Evolutionary conservation across 2,888 invertebrate genomes (phyloP).

Genomic region (Seladonia tumulorum): DNA sequence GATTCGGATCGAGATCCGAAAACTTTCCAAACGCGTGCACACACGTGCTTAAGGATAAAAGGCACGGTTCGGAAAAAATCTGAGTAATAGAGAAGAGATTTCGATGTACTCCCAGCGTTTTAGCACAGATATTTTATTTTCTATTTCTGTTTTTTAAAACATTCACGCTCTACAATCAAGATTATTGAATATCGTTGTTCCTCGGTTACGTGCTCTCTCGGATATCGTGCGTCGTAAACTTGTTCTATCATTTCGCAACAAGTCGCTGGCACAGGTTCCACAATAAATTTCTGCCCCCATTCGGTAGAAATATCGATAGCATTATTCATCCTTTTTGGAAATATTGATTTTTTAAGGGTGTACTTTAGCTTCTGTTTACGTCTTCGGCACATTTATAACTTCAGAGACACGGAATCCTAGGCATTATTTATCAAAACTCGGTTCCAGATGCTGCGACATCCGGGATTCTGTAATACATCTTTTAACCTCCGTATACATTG

Average conservation of each 20-base stretch:
- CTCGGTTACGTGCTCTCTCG: not conserved
- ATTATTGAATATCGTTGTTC: not conserved
- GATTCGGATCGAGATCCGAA: not conserved
- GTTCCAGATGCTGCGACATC: not conserved
- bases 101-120: not conserved
- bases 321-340: not conserved
- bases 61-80: not conserved
- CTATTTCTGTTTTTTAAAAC: not conserved
- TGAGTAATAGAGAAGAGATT: not conserved
- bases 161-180: not conserved
- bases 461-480: not conserved
- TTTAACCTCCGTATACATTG: not conserved
- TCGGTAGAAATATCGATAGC: not conserved
- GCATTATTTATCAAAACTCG: not conserved
- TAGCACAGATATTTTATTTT: not conserved
- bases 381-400: not conserved
- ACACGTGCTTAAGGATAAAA: not conserved
- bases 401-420: not conserved
- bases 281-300: not conserved
- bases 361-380: not conserved
- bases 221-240: not conserved
- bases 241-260: not conserved
- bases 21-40: not conserved
- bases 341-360: not conserved
- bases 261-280: not conserved